A percentile compares a stretch with the other conserved stretches of the same genome.
Evolutionary conservation across 2,113 vertebrate genomes (phyloP).

Genomic region (Rhinogobius similis): DNA sequence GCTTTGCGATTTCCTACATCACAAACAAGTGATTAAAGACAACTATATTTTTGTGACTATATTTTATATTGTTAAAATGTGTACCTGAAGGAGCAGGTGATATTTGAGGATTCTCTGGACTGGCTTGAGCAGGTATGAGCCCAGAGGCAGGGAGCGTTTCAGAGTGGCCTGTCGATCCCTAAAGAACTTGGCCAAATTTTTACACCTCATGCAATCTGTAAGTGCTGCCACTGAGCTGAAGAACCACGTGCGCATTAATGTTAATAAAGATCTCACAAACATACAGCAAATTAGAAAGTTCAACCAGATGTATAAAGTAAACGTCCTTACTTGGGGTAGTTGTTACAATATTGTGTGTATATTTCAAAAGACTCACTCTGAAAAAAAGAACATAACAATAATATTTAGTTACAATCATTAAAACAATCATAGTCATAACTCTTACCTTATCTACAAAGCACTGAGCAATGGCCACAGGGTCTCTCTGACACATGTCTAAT

Average conservation of each 20-base stretch:
- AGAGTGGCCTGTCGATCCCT: slow-evolving; percentile 88
- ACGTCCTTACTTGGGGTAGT: slow-evolving; percentile 94
- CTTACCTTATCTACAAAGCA: slow-evolving; percentile 95
- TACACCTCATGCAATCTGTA: slow-evolving; percentile 93
- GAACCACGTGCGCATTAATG: neutral
- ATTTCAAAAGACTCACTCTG: slow-evolving; percentile 96
- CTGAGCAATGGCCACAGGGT: slow-evolving; percentile 89
- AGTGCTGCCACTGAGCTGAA: slow-evolving; percentile 89
- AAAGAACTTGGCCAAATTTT: slow-evolving; percentile 90
- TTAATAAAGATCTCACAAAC: neutral
- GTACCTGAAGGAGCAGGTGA: slow-evolving; percentile 94
- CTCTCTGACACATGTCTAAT: slow-evolving; percentile 88
- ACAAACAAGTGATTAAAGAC: neutral
- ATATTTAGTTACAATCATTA: neutral
- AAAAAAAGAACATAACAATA: slow-evolving; percentile 22
- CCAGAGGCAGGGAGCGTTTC: slow-evolving; percentile 87
- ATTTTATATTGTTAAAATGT: neutral
- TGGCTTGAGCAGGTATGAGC: slow-evolving; percentile 94
- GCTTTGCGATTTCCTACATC: slow-evolving; percentile 91
- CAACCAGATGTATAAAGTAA: neutral
- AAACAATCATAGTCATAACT: neutral
- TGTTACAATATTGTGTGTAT: slow-evolving; percentile 98
- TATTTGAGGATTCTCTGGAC: slow-evolving; percentile 98
- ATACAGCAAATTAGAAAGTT: neutral
- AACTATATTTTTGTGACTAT: neutral